Base-by-base conservation (phyloP, 1,140 invertebrate genomes). In the Galleria mellonella region DNA sequence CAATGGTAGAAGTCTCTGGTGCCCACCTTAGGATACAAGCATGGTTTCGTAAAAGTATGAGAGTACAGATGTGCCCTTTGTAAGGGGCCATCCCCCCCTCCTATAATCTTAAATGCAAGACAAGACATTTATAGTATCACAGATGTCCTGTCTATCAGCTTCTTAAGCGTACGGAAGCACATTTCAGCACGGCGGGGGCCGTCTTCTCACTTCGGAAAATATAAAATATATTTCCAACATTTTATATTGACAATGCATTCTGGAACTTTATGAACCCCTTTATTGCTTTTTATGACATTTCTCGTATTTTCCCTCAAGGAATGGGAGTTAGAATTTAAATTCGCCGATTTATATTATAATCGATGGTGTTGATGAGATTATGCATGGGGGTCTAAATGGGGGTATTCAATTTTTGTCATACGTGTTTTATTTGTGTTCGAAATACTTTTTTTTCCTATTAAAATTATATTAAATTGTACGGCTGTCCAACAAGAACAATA, bases 281-380 rank as follows among this genome's bases (percentile, higher is more conserved):
- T 79, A 81, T 81, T 77, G 62, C 73, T 68, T 81, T 75, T 72
- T 72, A 77, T 69, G 62, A 62, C 67, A 55, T 72, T 73, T 63
- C 56, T 76, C 72, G 71, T 74, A 76, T 76, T 75, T 64, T 60
- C 63, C 59, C 45, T 45, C 42, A 33, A 56, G 32, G 43, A 56
- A 57, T 47, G 58, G 56, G 47, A 60, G 61, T 60, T 59, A 41
- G 62, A 51, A 72, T 75, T 78, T 67, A 73, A 75, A 78, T 75
- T 63, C 54, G 48, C 51, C 72, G 70, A 75, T 75, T 73, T 72
- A 73, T 73, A 75, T 71, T 75, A 75, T 73, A 75, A 75, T 78
- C 70, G 68, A 73, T 72, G 70, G 51, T 51, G 63, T 47, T 61
- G 57, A 72, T 72, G 62, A 45, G 55, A 59, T 66, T 62, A 63